Percentiles rank a stretch among this genome's conserved stretches.
These are phyloP conservation scores for Lamprotornis superbus DNA, from an alignment of 2,113 vertebrate genomes.

Conservation along the genomic window DNA sequence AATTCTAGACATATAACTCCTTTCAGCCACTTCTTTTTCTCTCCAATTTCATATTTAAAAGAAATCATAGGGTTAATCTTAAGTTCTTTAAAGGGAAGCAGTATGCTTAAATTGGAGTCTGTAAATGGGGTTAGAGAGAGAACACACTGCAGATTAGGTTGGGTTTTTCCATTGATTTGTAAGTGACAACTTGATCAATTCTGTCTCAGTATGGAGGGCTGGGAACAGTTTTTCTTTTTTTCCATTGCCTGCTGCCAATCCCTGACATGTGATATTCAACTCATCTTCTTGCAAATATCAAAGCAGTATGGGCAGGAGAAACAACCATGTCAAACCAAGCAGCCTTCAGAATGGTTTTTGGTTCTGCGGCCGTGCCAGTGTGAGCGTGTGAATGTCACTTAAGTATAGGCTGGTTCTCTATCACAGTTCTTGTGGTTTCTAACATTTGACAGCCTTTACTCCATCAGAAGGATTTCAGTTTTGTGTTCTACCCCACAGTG, in stretches of 20 bases:
- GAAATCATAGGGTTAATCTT: constrained; percentile 40
- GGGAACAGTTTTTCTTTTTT: constrained; percentile 22
- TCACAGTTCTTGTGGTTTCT: constrained; percentile 22
- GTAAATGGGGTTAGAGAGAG: not conserved
- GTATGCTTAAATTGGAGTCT: not conserved
- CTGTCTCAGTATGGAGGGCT: not conserved
- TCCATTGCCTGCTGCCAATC: constrained; percentile 8
- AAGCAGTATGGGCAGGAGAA: not conserved
- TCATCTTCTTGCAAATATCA: not conserved
- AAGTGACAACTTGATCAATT: constrained; percentile 43
- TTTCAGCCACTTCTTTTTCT: not conserved
- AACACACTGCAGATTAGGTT: not conserved
- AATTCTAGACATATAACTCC: not conserved
- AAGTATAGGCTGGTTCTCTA: not conserved
- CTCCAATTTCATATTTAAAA: constrained; percentile 20
- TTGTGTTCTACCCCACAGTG: not conserved
- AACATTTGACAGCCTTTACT: constrained; percentile 9
- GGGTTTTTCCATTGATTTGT: not conserved
- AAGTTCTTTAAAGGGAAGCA: constrained; percentile 13
- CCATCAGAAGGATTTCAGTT: not conserved
- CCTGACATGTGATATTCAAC: not conserved
- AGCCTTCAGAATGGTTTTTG: not conserved
- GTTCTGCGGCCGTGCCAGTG: fast-evolving
- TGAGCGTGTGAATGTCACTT: not conserved
- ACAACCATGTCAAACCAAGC: not conserved